These are phyloP conservation scores for Philonicus albiceps DNA, from an alignment of 2,888 invertebrate species.

Conservation along the genomic window DNA sequence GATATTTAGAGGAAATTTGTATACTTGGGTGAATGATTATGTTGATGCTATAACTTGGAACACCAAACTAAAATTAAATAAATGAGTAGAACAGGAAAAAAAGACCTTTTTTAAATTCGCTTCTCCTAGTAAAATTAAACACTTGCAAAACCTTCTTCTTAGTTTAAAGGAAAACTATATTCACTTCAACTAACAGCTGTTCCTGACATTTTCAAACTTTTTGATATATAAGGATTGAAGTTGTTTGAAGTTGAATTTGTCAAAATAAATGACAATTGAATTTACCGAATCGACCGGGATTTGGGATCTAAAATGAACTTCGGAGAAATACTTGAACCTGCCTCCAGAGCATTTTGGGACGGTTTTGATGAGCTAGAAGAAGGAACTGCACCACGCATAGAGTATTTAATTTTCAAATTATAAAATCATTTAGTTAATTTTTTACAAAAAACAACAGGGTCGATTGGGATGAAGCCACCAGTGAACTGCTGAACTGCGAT, in stretches of 20 bases:
- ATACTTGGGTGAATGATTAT: no score
- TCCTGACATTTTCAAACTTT: neutral
- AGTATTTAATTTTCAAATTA: neutral
- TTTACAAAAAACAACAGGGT: constrained; percentile 24
- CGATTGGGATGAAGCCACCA: constrained; percentile 11
- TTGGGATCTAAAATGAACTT: constrained; percentile 53
- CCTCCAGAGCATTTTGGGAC: constrained; percentile 63
- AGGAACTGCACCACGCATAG: constrained; percentile 48
- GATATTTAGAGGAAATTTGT: no score
- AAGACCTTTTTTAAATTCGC: neutral
- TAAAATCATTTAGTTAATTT: neutral
- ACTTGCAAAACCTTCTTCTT: neutral
- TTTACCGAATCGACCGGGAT: neutral
- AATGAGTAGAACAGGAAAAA: no score
- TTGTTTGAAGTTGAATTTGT: neutral
- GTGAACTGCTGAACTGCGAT: constrained; percentile 16
- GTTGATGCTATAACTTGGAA: no score
- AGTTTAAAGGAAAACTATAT: neutral
- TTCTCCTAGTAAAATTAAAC: neutral
- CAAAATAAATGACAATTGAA: neutral
- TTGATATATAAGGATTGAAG: neutral
- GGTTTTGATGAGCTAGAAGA: constrained; percentile 57
- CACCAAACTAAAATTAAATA: no score
- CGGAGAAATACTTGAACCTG: constrained; percentile 60
- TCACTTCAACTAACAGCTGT: neutral